Evolutionary conservation across 2,888 invertebrate species (phyloP).

Genomic region (Agriopis aurantiaria): DNA sequence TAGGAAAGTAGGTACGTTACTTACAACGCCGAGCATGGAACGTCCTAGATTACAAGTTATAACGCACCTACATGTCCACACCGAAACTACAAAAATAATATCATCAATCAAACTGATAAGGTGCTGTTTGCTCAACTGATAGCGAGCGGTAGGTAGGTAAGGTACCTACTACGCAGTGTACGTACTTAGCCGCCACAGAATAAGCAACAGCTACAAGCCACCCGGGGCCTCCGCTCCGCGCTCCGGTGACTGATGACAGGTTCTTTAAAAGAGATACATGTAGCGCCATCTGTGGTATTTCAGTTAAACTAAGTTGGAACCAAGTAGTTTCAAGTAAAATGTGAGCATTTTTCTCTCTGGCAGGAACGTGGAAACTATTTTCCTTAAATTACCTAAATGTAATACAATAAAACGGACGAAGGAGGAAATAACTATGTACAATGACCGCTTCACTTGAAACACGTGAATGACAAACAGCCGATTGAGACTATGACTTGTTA

Average conservation of each 20-base stretch:
- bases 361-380: not conserved
- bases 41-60: conserved; percentile 21
- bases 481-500: not conserved
- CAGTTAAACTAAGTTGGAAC: not conserved
- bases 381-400: not conserved
- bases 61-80: conserved; percentile 27
- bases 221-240: not conserved
- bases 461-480: no score
- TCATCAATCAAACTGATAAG: conserved; percentile 51
- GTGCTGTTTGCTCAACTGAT: conserved; percentile 44
- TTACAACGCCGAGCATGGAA: not conserved
- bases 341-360: not conserved
- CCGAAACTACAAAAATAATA: conserved; percentile 43
- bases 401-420: no score
- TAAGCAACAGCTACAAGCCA: not conserved
- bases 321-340: not conserved
- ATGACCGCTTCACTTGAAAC: no score
- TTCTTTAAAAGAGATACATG: not conserved
- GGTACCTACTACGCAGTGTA: not conserved
- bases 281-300: conserved; percentile 11
- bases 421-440: no score
- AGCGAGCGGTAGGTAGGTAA: conserved; percentile 23
- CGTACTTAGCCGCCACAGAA: not conserved
- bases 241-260: not conserved
- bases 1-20: not conserved